Base-by-base conservation (phyloP, 2,113 vertebrate genomes). In the Neogobius melanostomus region DNA sequence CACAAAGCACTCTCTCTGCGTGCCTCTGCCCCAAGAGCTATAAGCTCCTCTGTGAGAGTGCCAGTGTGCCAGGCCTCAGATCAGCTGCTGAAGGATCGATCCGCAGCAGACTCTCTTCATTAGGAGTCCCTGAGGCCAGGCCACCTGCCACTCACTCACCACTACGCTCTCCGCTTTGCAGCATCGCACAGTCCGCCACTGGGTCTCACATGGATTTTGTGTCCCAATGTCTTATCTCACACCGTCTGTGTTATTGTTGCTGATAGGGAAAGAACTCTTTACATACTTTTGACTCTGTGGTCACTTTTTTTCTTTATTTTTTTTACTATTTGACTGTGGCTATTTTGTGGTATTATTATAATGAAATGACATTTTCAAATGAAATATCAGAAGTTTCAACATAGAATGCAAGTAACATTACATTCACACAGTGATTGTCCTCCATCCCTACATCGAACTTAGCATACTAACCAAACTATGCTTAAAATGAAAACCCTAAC, bases 21-120 rank as follows among this genome's bases (percentile, higher is more conserved):
- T 69, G 16, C 64, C 57, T 68, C 60, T 80, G 65, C 60, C 83
- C 76, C 71, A 77, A 80, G 74, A 89, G 66, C 64, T 82, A 66
- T 77, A 68, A 63, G 51, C 67, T 45, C 21, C 64, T 63, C 53
- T 68, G 15, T 7, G 7, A 56, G 66, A 67, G 68, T 70, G 64
- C 69, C 83, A 84, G 77, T 78, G 67, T 75, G 71, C 66, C 75
- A 71, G 68, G 77, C 79, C 84, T 91, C 82, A 87, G 78, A 77
- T 87, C 81, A 77, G 81, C 80, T 79, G 82, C 76, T 78, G 80
- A 83, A 75, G 68, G 84, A 91, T 90, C 88, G 69, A 92, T 92
- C 81, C 28, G 81, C 89, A 90, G 82, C 86, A 81, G 80, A 87
- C 85, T 84, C 75, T 82, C 83, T 91, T 93, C 86, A 91, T 92